Percentiles rank a stretch among this genome's conserved stretches.
Conservation (phyloP, 2,797 vertebrate species). For the Botia almorhae region DNA sequence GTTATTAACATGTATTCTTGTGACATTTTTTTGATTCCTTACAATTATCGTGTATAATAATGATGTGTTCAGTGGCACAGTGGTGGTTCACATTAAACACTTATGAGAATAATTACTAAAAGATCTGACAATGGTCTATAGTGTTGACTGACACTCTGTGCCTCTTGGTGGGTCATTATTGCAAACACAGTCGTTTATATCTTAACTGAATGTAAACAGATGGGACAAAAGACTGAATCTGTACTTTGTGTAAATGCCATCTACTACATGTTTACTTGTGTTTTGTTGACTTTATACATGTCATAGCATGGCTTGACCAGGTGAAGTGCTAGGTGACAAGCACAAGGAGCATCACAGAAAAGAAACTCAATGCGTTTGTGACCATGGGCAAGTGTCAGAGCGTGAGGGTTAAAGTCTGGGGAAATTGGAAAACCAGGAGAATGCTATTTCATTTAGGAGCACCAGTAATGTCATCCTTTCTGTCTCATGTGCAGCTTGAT, state of each 20-base stretch:
- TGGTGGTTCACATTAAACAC: too few relatives aligned
- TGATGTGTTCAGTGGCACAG: too few relatives aligned
- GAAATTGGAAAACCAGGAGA: too few relatives aligned
- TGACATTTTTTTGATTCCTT: too few relatives aligned
- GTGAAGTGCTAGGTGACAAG: constrained; percentile 5
- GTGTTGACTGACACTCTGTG: too few relatives aligned
- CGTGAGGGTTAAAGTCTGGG: background rate
- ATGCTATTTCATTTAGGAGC: constrained; percentile 60
- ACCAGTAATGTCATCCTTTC: constrained; percentile 57
- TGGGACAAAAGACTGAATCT: background rate
- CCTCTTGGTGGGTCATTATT: background rate
- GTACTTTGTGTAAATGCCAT: constrained; percentile 37
- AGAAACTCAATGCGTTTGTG: too few relatives aligned
- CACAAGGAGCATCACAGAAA: background rate
- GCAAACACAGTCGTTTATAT: background rate
- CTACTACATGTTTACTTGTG: constrained; percentile 37
- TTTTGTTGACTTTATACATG: constrained; percentile 3
- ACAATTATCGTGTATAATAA: too few relatives aligned
- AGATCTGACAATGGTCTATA: too few relatives aligned
- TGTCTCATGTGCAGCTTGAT: constrained; percentile 40
- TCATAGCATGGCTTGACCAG: constrained; percentile 2
- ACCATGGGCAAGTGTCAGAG: constrained; percentile 20
- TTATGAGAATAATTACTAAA: too few relatives aligned
- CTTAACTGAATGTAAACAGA: background rate
- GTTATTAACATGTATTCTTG: too few relatives aligned